Evolutionary conservation across 1,140 invertebrate genomes (phyloP).

Genomic region (Holotrichia oblita): DNA sequence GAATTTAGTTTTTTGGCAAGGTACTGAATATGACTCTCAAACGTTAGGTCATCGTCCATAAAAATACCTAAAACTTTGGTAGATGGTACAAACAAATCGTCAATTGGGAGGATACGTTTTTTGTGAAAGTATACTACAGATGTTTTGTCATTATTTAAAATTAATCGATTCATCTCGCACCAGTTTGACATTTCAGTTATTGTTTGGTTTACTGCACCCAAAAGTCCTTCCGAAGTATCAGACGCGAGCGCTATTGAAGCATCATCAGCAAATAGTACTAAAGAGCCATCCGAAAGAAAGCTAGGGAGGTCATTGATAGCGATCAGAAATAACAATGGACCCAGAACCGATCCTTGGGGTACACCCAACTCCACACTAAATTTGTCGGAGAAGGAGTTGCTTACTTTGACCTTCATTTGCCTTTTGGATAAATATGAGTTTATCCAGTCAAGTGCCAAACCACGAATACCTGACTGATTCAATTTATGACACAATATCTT

Average conservation of each 20-base stretch:
- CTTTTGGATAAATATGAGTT: not conserved
- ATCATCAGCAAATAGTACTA: not conserved
- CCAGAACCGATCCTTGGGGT: not conserved
- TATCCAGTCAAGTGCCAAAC: not conserved
- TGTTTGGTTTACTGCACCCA: not conserved
- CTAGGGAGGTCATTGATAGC: not conserved
- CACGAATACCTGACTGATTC: not conserved
- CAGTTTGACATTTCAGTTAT: not conserved
- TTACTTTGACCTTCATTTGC: constrained; percentile 1
- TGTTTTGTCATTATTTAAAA: not conserved
- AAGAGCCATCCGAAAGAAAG: not conserved
- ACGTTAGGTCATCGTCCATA: not conserved
- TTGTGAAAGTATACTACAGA: constrained; percentile 1
- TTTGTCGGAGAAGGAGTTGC: not conserved
- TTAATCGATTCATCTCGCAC: not conserved
- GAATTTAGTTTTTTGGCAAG: not conserved
- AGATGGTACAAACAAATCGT: not conserved
- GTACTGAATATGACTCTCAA: not conserved
- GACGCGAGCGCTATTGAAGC: not conserved
- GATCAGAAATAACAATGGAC: not conserved
- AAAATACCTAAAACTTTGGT: not conserved
- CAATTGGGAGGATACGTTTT: not conserved
- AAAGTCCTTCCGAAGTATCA: not conserved
- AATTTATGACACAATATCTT: not conserved
- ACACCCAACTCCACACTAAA: too few species aligned